Evolutionary conservation across 1,140 invertebrate genomes (phyloP).

Genomic region (Scaptomyza hsui): DNA sequence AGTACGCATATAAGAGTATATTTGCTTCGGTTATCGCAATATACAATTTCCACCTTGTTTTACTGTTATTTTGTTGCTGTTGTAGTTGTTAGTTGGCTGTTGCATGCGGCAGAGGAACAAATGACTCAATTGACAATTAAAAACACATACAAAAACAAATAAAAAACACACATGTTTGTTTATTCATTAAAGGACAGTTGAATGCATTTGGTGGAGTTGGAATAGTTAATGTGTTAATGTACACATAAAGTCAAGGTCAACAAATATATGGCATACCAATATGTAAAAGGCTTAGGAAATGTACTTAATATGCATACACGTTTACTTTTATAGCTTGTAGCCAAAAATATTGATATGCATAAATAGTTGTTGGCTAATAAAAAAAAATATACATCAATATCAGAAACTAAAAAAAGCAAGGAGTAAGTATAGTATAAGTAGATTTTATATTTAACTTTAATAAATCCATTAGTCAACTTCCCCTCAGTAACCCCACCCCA

Average conservation of each 20-base stretch:
- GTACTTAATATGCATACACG: not conserved
- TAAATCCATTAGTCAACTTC: not conserved
- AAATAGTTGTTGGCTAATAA: too few species aligned
- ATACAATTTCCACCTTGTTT: not conserved
- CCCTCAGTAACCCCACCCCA: not conserved
- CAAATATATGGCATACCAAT: constrained; percentile 3
- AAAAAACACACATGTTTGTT: constrained; percentile 20
- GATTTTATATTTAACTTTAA: constrained; percentile 6
- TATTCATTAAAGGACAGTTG: constrained; percentile 35
- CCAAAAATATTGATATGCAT: not conserved
- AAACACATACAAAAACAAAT: constrained; percentile 51
- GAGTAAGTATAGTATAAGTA: too few species aligned
- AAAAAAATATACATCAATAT: too few species aligned
- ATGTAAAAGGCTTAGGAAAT: not conserved
- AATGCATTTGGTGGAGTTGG: constrained; percentile 21
- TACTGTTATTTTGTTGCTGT: constrained; percentile 5
- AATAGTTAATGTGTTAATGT: constrained; percentile 37
- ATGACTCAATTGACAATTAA: constrained; percentile 65
- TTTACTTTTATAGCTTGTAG: not conserved
- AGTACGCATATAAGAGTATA: not conserved
- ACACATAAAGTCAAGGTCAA: constrained; percentile 50
- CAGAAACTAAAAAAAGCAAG: not conserved
- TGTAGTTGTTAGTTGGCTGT: constrained; percentile 24
- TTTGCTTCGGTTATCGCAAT: not conserved
- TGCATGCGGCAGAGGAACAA: constrained; percentile 55